A percentile compares a stretch with the other conserved stretches of the same genome.
Evolutionary conservation across 2,113 vertebrate species (phyloP).

Genomic region (Syrmaticus mikado): DNA sequence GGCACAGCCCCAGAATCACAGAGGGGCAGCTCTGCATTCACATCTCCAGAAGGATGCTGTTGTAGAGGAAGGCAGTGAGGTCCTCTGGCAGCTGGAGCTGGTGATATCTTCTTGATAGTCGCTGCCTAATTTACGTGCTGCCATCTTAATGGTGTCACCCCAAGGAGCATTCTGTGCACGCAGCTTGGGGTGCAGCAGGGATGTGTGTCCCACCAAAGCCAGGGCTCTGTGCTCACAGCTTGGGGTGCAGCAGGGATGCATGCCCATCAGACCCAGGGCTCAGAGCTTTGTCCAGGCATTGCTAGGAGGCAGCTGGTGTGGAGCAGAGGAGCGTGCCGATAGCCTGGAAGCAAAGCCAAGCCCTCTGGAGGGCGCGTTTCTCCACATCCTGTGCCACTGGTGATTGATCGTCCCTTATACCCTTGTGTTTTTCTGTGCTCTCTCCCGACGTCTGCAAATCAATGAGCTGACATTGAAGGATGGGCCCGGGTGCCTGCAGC

Average conservation of each 20-base stretch:
- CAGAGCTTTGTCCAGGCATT: fast-evolving
- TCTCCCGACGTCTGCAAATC: constrained; percentile 54
- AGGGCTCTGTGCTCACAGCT: not conserved
- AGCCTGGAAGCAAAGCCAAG: not conserved
- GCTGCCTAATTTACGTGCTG: not conserved
- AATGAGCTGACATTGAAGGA: constrained; percentile 82
- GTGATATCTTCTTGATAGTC: fast-evolving
- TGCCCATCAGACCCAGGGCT: not conserved
- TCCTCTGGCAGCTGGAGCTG: not conserved
- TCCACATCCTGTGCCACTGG: not conserved
- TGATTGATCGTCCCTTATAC: constrained; percentile 5
- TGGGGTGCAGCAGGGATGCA: fast-evolving
- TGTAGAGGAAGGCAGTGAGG: not conserved
- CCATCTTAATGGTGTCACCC: fast-evolving
- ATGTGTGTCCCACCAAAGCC: fast-evolving
- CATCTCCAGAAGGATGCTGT: not conserved
- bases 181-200: not conserved
- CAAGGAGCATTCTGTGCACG: not conserved
- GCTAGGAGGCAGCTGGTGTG: not conserved
- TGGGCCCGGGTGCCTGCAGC: constrained; percentile 55
- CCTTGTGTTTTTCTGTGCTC: not conserved
- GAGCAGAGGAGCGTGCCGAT: not conserved
- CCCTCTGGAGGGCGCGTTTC: constrained; percentile 45
- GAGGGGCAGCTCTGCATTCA: not conserved
- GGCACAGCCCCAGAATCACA: not conserved